phyloP scores from a whole-genome alignment of 2,797 vertebrate species.

The Scolopax rusticola region DNA sequence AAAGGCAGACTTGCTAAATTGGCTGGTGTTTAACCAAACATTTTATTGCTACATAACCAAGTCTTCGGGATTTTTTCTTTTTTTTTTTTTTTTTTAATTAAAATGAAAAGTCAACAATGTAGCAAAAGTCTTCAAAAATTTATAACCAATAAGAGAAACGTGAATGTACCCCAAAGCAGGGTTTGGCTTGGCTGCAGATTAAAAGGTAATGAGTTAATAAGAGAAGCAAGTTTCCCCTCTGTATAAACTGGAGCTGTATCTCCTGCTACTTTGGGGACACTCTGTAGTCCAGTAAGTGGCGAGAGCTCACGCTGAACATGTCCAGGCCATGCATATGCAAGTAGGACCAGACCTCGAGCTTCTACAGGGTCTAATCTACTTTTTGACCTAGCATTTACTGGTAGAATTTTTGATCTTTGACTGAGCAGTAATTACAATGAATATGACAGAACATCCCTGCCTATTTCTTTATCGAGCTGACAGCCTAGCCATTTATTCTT shows the following conservation, averaged over 20 bases:
- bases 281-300: accelerated
- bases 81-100: background rate
- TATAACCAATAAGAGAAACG: background rate
- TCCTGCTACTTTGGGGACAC: background rate
- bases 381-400: background rate
- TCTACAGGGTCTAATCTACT: background rate
- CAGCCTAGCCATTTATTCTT: background rate
- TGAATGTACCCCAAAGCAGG: background rate
- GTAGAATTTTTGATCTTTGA: background rate
- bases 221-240: background rate
- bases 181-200: background rate
- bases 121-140: background rate
- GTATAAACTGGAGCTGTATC: background rate
- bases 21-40: background rate
- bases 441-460: background rate
- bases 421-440: background rate
- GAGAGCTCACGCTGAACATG: background rate
- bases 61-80: background rate
- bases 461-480: background rate
- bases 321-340: background rate
- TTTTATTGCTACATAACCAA: background rate
- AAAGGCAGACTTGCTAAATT: background rate
- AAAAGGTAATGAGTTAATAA: background rate
- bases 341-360: background rate
- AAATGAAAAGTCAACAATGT: background rate